Evolutionary conservation across 2,797 vertebrate genomes (phyloP).

Genomic region (Coregonus suidteri): DNA sequence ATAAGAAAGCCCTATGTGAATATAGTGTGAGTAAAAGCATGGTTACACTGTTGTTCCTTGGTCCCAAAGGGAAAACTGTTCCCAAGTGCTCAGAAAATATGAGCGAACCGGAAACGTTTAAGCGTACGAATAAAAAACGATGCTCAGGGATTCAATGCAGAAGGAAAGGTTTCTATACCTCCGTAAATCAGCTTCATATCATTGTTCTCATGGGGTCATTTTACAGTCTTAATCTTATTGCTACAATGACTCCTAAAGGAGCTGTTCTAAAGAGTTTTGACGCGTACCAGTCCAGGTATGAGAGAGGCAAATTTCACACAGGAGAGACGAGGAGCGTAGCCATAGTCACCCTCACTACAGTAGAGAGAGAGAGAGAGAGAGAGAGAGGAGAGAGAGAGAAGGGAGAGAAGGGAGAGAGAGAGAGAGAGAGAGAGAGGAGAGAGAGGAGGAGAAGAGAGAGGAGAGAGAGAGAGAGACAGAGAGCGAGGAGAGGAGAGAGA

Average conservation of each 20-base stretch:
- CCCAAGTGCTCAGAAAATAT: neutral
- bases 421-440: neutral
- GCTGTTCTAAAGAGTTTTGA: neutral
- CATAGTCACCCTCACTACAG: no score
- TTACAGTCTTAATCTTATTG: no score
- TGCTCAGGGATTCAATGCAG: neutral
- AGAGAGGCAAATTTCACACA: neutral
- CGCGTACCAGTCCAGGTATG: neutral
- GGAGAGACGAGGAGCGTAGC: neutral
- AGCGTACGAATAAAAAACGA: neutral
- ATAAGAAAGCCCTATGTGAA: constrained; percentile 2
- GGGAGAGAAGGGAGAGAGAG: neutral
- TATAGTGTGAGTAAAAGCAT: neutral
- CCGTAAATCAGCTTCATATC: neutral
- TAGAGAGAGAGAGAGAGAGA: no score
- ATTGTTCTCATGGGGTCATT: no score
- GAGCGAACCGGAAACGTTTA: neutral
- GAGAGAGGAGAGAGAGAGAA: neutral
- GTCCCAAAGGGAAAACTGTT: neutral
- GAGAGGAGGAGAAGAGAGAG: neutral
- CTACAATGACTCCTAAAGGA: neutral
- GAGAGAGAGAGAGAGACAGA: neutral
- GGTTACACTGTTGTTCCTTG: neutral
- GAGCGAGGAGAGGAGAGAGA: neutral
- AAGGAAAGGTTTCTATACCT: neutral